Base-by-base conservation (phyloP, 2,113 vertebrate species). In the Hydrolagus affinis region DNA sequence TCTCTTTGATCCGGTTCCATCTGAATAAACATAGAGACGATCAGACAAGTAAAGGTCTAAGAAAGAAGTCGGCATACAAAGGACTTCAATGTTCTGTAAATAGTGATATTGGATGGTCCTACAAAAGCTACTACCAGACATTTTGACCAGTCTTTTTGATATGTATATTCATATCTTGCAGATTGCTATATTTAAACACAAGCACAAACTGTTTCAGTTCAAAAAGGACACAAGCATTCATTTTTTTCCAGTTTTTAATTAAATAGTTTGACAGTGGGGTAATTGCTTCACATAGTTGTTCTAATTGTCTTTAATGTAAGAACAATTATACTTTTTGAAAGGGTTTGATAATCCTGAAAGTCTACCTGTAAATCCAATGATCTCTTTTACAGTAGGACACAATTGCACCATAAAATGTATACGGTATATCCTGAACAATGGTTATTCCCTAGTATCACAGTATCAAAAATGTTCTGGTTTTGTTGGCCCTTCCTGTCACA, bases 381-480 rank as follows among this genome's bases (percentile, higher is more conserved):
- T 32, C 78, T 80, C 59, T 66, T 83, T 83, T 32, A 30, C 77
- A 66, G 60, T 66, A 68, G 3, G 78, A 68, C 62, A 21, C 59
- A 64, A 10, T 28, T 14, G 25, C 77, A 83, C 14, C 3, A 83
- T 75, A 32, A 32, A 83, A 19, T 83, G 60, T 83, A 66, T 66
- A 83, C 60, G 44, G 44, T 44, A 44, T 44, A 66, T 32, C 78
- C 60, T 32, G 15, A 56, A 28, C 30, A 0, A 32, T 32, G 64
- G 32, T 28, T 25, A 64, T 80, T 80, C 7, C 60, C 12, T 25
- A 15, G 11, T 23, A 64, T 80, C n/a, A 80, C 59, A 64, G 76
- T 60, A 15, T n/a, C 12, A 28, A 80, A 80, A 17, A 30, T 66
- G 12, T 9, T 83, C 10, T 25, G 64, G n/a, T 83, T 64, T 83